Percentiles rank a stretch among this genome's conserved stretches.
Evolutionary conservation across 2,888 invertebrate species (phyloP).

Genomic region (Pegoplata infirma): DNA sequence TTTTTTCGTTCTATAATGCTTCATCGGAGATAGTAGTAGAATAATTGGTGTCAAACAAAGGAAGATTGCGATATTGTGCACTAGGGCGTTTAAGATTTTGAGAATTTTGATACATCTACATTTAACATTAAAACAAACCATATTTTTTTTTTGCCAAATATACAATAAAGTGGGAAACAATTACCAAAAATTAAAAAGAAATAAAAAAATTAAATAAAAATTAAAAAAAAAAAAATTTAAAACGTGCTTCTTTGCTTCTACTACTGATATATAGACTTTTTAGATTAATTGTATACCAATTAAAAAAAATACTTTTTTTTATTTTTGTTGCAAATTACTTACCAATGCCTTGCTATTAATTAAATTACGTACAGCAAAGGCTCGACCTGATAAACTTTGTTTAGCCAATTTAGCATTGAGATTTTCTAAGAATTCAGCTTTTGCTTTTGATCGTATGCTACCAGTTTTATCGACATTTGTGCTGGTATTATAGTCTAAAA

Average conservation of each 20-base stretch:
- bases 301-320: slow-evolving; percentile 16
- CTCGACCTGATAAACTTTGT: slow-evolving; percentile 81
- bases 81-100: slow-evolving; percentile 75
- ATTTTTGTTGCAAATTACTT: slow-evolving; percentile 68
- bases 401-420: slow-evolving; percentile 88
- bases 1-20: slow-evolving; percentile 67
- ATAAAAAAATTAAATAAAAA: slow-evolving; percentile 12
- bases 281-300: slow-evolving; percentile 1
- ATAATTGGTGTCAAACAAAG: slow-evolving; percentile 56
- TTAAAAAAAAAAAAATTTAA: not conserved
- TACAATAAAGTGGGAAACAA: slow-evolving; percentile 18
- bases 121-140: slow-evolving; percentile 42
- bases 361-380: slow-evolving; percentile 84
- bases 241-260: slow-evolving; percentile 32
- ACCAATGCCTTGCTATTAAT: slow-evolving; percentile 87
- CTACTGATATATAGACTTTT: not conserved
- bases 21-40: slow-evolving; percentile 66
- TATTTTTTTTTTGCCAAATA: slow-evolving; percentile 14
- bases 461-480: slow-evolving; percentile 77
- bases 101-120: slow-evolving; percentile 72
- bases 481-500: slow-evolving; percentile 77
- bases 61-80: slow-evolving; percentile 73
- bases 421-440: slow-evolving; percentile 87
- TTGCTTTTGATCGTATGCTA: slow-evolving; percentile 78
- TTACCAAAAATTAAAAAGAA: slow-evolving; percentile 25